Base-by-base conservation (phyloP, 2,797 vertebrate species). In the Peromyscus aztecus region DNA sequence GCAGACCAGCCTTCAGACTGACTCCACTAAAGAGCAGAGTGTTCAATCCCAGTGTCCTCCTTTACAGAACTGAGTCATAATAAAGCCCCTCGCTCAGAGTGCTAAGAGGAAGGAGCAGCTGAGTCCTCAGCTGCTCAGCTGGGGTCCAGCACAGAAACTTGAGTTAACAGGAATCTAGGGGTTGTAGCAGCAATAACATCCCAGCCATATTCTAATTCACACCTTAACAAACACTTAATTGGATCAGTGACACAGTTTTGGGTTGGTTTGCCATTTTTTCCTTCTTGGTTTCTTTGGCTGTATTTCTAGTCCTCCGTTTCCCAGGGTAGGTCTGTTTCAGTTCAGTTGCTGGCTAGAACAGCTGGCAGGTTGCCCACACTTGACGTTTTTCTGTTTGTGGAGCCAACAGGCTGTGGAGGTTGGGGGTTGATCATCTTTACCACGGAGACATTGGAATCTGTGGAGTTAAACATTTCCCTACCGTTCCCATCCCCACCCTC, bases 381-480 rank as follows among this genome's bases (percentile, higher is more conserved):
- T 98, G 97, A 97, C 97, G 95, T 96, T 97, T 61, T 65, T 97
- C 89, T 96, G 90, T 91, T 97, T 96, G 96, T 81, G 92, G 97
- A 98, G 97, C 97, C 95, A 98, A 98, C 96, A 91, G 97, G 97
- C 96, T 84, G 77, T 94, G 85, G 96, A 96, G 49, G 83, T 83
- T 76, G 55, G 67, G 87, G 19, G 59, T 95, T 95, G 96, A 94
- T 96, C 91, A 89, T 97, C 97, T 97, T 98, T 96, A 96, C 97
- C 98, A 95, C 96, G 92, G 96, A 98, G 98, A 98, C 97, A 95
- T 90, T 95, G 96, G 98, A 97, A 97, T 98, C 98, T 97, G 97
- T 98, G 98, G 98, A 98, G 98, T 98, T 98, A 99, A 99, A 98
- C 94, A 98, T 98, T 98, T 97, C 96, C 97, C 89, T 95, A n/a